Evolutionary conservation across 1,140 invertebrate species (phyloP).

Genomic region (Chironomus tepperi): DNA sequence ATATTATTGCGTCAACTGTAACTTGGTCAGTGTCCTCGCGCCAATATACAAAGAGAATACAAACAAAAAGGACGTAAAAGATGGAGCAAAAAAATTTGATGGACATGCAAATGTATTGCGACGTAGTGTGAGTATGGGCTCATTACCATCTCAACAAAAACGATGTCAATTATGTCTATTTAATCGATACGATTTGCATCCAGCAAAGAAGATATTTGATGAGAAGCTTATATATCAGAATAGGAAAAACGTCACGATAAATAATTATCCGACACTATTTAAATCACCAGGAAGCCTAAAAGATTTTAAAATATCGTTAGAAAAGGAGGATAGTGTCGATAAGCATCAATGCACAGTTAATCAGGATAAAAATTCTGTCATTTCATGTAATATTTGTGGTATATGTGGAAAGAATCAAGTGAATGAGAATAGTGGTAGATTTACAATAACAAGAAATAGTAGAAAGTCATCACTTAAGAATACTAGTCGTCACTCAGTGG

Average conservation of each 20-base stretch:
- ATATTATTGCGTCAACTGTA: constrained; percentile 39
- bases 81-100: neutral
- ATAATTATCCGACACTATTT: constrained; percentile 27
- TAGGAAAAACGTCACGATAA: constrained; percentile 27
- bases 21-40: constrained; percentile 38
- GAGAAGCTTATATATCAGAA: constrained; percentile 25
- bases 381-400: constrained; percentile 27
- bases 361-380: constrained; percentile 30
- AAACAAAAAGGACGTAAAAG: neutral
- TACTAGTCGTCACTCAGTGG: constrained; percentile 8
- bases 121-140: constrained; percentile 20
- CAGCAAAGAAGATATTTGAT: constrained; percentile 23
- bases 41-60: constrained; percentile 38
- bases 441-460: constrained; percentile 29
- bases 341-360: constrained; percentile 25
- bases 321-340: neutral
- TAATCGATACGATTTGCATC: constrained; percentile 20
- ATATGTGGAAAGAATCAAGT: constrained; percentile 23
- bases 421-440: constrained; percentile 25
- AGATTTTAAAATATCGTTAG: neutral
- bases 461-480: constrained; percentile 34
- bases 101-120: neutral
- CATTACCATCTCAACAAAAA: constrained; percentile 22
- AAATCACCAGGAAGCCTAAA: constrained; percentile 24
- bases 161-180: constrained; percentile 22